Percentiles rank a stretch among this genome's conserved stretches.
These are phyloP conservation scores for Protula sp. DNA, from an alignment of 2,888 invertebrate species.

Conservation along the genomic window DNA sequence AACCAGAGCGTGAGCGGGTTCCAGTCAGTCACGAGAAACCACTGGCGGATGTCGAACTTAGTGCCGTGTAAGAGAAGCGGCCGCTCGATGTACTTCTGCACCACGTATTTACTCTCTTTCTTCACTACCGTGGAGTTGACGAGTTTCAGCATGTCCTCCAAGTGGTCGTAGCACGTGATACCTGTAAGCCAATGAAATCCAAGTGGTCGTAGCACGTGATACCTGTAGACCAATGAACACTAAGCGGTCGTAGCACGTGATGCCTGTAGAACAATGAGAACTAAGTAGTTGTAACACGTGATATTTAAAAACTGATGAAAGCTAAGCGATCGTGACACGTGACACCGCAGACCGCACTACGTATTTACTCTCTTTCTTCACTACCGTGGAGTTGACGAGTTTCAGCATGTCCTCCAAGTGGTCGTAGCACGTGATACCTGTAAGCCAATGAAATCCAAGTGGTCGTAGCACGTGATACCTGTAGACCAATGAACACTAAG, in stretches of 20 bases:
- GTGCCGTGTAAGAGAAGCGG: conserved; percentile 83
- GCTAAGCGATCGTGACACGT: no score
- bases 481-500: conserved; percentile 73
- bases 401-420: conserved; percentile 77
- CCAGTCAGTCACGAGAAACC: conserved; percentile 87
- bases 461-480: conserved; percentile 81
- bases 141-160: conserved; percentile 73
- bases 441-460: conserved; percentile 73
- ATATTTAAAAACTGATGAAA: conserved; percentile 74
- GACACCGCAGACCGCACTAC: no score
- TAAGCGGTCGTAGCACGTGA: conserved; percentile 76
- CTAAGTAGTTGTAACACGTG: conserved; percentile 75
- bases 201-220: conserved; percentile 80
- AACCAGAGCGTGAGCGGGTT: conserved; percentile 88
- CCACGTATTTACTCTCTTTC: conserved; percentile 65
- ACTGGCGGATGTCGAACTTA: conserved; percentile 91
- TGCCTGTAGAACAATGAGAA: conserved; percentile 78
- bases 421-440: conserved; percentile 79
- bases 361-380: conserved; percentile 62
- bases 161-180: conserved; percentile 76
- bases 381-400: conserved; percentile 45
- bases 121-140: conserved; percentile 56
- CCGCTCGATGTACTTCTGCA: conserved; percentile 91
- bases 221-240: conserved; percentile 77
- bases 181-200: conserved; percentile 74